Conservation (phyloP, 2,113 vertebrate genomes). For the Oriolus oriolus region DNA sequence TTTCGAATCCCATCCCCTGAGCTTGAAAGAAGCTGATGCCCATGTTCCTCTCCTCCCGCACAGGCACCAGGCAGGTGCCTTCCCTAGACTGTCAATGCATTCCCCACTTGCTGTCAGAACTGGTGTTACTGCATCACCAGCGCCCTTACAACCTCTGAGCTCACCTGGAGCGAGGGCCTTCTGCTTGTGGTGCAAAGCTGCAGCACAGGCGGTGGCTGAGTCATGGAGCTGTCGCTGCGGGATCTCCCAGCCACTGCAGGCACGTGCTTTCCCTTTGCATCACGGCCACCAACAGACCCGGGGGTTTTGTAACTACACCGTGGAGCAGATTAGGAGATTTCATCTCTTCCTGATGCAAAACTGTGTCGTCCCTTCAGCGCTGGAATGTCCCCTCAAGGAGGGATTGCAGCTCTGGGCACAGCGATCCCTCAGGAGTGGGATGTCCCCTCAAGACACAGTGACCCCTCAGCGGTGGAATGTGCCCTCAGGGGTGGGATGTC, state of each 20-base stretch:
- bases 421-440: too few species aligned
- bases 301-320: accelerated
- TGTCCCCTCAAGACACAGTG: neutral
- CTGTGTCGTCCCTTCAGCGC: accelerated
- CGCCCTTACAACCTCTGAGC: accelerated
- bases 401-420: neutral
- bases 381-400: neutral
- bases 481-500: too few species aligned
- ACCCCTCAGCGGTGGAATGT: accelerated
- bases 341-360: neutral
- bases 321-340: neutral
- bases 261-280: too few species aligned
- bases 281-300: accelerated
- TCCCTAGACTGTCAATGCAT: accelerated
- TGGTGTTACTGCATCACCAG: too few species aligned
- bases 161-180: neutral
- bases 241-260: neutral
- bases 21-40: neutral
- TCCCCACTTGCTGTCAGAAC: neutral
- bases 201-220: neutral
- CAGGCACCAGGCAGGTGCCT: accelerated
- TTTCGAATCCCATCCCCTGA: accelerated
- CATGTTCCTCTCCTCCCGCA: neutral
- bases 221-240: accelerated
- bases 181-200: neutral